Percentiles rank a stretch among this genome's conserved stretches.
Evolutionary conservation across 2,797 vertebrate species (phyloP).

Genomic region (Sphenopsis melanotis): DNA sequence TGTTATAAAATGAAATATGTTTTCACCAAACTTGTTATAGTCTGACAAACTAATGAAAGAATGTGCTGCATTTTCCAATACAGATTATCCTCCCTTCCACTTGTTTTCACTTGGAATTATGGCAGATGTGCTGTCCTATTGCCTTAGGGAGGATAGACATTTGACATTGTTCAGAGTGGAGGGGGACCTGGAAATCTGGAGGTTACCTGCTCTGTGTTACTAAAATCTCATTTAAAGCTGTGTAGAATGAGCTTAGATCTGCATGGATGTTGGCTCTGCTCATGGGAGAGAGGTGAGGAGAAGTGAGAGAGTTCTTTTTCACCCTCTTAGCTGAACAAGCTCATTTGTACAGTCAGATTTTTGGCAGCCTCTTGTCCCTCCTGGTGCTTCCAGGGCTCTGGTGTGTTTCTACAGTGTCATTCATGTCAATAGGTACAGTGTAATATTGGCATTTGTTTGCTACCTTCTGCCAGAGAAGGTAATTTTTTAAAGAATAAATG

Average conservation of each 20-base stretch:
- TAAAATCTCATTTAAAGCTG: neutral
- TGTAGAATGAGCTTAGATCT: neutral
- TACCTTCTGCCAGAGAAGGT: neutral
- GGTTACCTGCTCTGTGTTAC: neutral
- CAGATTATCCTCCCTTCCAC: neutral
- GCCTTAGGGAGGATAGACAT: accelerated
- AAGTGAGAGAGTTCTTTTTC: neutral
- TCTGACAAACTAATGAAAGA: neutral
- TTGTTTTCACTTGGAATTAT: neutral
- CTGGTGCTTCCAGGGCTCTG: neutral
- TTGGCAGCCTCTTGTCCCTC: neutral
- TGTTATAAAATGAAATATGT: neutral
- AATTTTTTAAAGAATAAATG: neutral
- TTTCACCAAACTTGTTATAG: accelerated
- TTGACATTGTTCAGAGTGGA: neutral
- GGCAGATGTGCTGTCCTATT: accelerated
- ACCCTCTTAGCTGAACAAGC: neutral
- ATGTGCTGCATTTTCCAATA: neutral
- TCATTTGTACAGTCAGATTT: neutral
- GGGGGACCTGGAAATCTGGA: neutral
- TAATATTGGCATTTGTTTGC: neutral
- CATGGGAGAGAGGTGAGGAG: neutral
- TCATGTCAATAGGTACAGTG: neutral
- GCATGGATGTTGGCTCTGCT: neutral
- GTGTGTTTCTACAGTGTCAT: neutral